Evolutionary conservation across 2,113 vertebrate genomes (phyloP), one percentile per base, ranked within the genome.

Genomic region (Alethe diademata): DNA sequence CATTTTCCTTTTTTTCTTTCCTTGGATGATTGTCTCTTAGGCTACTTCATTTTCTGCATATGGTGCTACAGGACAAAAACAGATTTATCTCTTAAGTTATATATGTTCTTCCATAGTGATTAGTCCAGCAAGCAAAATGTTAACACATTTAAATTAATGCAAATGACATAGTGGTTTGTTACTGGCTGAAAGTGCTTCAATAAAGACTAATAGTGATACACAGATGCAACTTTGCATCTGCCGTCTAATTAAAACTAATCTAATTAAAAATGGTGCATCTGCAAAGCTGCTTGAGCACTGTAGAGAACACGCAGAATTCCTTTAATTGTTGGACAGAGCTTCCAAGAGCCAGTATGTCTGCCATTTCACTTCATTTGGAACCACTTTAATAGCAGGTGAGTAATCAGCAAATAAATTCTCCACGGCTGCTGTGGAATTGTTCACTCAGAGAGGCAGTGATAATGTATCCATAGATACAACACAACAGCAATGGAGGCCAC

Each of bases 211-310:
- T 1, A 85, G 42, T 79, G 87, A 90, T 71, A 92, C 40, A 79
- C 58, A 95, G 94, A 94, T 71, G 78, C 43, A 88, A 90, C 78
- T 90, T 80, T 71, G 51, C 65, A 95, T 95, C 74, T 95, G 71
- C 82, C 78, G 51, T 67, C 94, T 95, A 95, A 96, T 96, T 96
- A 91, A 94, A 95, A 67, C 73, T 88, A 95, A 93, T 93, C 91
- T 91, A 93, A 97, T 90, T 96, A 95, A 96, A 86, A 28, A 90
- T 42, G 64, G 84, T 76, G 74, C 67, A 84, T 91, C 80, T 73
- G 70, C 70, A 96, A 93, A 94, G 84, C 81, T 67, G 23, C 43
- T 92, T 95, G 67, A 78, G 51, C 3, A 5, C 84, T 90, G 69
- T 51, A 88, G 35, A 92, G 69, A 93, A 90, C 69, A 64, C 42